Base-by-base conservation (phyloP, 2,113 vertebrate genomes). In the Galbula dea region DNA sequence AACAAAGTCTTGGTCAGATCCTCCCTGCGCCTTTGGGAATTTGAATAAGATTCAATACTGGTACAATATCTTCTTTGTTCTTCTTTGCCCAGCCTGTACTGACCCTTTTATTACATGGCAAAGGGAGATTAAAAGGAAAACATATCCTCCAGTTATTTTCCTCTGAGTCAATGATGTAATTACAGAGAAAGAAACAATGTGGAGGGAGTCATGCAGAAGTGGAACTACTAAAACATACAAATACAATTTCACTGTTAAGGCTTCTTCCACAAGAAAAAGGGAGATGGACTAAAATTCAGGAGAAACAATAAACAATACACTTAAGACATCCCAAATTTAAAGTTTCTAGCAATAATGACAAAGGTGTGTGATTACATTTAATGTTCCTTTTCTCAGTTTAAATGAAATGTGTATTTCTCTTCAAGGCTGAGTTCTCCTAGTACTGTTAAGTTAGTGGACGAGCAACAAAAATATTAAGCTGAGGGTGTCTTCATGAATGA, bases 51-150 rank as follows among this genome's bases (percentile, higher is more conserved):
- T 88, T 91, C 88, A 57, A 37, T 66, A 30, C 54, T 55, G 14
- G n/a, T 92, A 93, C 41, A 94, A 29, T 81, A 58, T 62, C 51
- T 74, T 74, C 52, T 93, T 88, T 90, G 79, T 95, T 94, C 58
- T 82, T 81, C 23, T 18, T 72, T 54, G 20, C 54, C 19, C 66
- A 36, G 36, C 37, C 9, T 87, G 32, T 72, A 76, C 62, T 16
- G 30, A 71, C 21, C 23, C 36, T 78, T 39, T 88, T 84, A 72
- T 75, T 93, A 77, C 12, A 66, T 10, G 23, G 37, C 45, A 65
- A 84, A 87, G 12, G 51, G 78, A 89, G 52, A 90, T 84, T 84
- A 89, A 84, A 92, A 93, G 39, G 7, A 67, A 61, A 75, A 89
- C 17, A 90, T 77, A 52, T 48, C 76, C 62, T 94, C 61, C 24